These are phyloP conservation scores for Cacoxenus indagator DNA, from an alignment of 2,888 invertebrate species.

Conservation along the genomic window DNA sequence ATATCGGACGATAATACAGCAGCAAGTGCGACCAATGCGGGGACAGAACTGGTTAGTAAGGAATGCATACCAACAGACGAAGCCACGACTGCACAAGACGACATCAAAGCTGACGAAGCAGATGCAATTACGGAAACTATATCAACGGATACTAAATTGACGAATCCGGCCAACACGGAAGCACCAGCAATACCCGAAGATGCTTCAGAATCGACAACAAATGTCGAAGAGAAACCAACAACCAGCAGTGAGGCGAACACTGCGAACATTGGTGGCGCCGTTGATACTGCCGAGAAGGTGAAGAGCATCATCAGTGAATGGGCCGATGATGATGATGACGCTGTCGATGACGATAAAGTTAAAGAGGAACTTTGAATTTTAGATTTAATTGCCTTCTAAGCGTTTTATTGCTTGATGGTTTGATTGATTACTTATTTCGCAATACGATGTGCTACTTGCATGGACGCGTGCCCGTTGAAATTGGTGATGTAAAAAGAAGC, in stretches of 20 bases:
- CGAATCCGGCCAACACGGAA: conserved; percentile 1
- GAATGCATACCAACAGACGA: conserved; percentile 1
- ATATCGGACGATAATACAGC: conserved; percentile 2
- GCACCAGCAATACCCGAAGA: not conserved
- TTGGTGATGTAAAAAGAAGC: too few relatives aligned
- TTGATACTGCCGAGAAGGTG: conserved; percentile 54
- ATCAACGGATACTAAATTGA: not conserved
- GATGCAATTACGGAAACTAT: not conserved
- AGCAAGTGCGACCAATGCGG: conserved; percentile 1
- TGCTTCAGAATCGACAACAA: conserved; percentile 23
- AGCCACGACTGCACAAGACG: conserved; percentile 8
- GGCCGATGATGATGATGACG: conserved; percentile 69
- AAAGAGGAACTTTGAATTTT: conserved; percentile 61
- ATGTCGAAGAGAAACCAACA: conserved; percentile 24
- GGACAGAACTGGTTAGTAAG: conserved; percentile 19
- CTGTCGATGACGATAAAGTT: conserved; percentile 38
- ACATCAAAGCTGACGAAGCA: not conserved
- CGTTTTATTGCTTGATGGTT: too few relatives aligned
- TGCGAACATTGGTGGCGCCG: not conserved
- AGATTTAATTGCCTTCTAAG: conserved; percentile 65
- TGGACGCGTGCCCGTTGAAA: too few relatives aligned
- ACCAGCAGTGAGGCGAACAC: conserved; percentile 13
- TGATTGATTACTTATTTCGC: too few relatives aligned
- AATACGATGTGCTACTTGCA: too few relatives aligned
- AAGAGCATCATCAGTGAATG: conserved; percentile 70